phyloP scores from a whole-genome alignment of 1,140 invertebrate species.

The Megathymus violae region DNA sequence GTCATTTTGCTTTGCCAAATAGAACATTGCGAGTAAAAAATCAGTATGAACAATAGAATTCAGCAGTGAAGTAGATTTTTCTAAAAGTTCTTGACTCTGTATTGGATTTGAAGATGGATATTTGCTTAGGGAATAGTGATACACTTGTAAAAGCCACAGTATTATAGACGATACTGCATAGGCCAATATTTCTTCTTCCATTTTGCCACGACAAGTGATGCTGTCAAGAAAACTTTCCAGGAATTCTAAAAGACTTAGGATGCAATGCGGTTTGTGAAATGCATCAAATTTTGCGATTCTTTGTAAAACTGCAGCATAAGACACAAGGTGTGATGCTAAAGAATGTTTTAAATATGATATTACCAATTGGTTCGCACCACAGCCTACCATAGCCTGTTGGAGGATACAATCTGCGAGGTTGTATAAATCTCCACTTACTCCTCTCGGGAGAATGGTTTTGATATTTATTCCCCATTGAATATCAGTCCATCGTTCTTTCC shows the following conservation, averaged over 20 bases:
- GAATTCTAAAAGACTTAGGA: conserved; percentile 93
- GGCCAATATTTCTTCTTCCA: conserved; percentile 91
- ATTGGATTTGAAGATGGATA: conserved; percentile 77
- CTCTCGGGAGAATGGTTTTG: conserved; percentile 93
- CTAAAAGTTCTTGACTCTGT: conserved; percentile 86
- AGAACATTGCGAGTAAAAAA: conserved; percentile 92
- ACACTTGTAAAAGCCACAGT: conserved; percentile 92
- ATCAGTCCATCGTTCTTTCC: conserved; percentile 97
- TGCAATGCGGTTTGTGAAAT: conserved; percentile 94
- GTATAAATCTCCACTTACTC: conserved; percentile 95
- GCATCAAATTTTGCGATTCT: conserved; percentile 95
- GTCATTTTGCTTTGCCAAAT: conserved; percentile 91
- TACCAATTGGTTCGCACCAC: conserved; percentile 94
- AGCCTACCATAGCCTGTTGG: conserved; percentile 95
- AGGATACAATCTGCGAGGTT: conserved; percentile 96
- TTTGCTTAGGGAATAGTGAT: conserved; percentile 85
- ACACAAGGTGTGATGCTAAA: conserved; percentile 94
- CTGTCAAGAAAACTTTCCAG: conserved; percentile 91
- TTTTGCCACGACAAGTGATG: conserved; percentile 88
- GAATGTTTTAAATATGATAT: conserved; percentile 97
- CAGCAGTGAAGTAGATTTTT: conserved; percentile 88
- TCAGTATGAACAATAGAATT: conserved; percentile 89
- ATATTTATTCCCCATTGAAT: conserved; percentile 98
- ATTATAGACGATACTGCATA: conserved; percentile 90
- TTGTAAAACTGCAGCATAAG: conserved; percentile 94